Evolutionary conservation across 2,888 invertebrate genomes (phyloP).

Genomic region (Zygogramma bicolorata): DNA sequence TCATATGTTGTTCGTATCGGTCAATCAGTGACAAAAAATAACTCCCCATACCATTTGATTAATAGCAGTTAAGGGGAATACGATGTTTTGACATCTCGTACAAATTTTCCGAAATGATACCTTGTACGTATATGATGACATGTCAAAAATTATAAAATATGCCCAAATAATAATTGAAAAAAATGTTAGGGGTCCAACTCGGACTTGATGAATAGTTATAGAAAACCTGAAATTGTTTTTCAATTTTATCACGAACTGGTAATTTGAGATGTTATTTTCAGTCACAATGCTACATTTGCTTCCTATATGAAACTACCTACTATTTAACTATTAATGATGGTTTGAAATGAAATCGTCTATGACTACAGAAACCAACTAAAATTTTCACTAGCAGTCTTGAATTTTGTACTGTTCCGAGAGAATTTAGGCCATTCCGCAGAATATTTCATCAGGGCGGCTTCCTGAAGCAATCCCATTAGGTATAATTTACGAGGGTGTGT

Average conservation of each 20-base stretch:
- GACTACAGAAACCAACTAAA: constrained; percentile 37
- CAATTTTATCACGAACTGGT: neutral
- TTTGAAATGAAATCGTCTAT: constrained; percentile 24
- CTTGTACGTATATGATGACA: too few relatives aligned
- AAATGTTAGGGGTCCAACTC: too few relatives aligned
- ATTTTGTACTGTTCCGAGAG: constrained; percentile 58
- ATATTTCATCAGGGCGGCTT: constrained; percentile 56
- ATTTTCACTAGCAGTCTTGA: constrained; percentile 56
- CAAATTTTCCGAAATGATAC: too few relatives aligned
- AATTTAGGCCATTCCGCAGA: constrained; percentile 53
- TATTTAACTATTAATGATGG: constrained; percentile 26
- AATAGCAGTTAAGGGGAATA: too few relatives aligned
- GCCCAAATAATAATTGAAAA: too few relatives aligned
- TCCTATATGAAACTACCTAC: neutral
- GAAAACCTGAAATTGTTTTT: neutral
- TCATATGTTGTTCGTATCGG: neutral
- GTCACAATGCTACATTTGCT: neutral
- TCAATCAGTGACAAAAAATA: neutral
- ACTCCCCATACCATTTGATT: neutral
- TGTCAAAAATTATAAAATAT: too few relatives aligned
- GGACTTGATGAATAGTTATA: neutral
- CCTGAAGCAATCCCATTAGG: constrained; percentile 51
- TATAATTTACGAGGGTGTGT: constrained; percentile 63
- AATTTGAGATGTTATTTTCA: neutral
- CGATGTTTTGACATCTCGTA: too few relatives aligned